A percentile compares a stretch with the other conserved stretches of the same genome.
phyloP scores from a whole-genome alignment of 1,140 invertebrate species.

The Diplogasteroides magnus region DNA sequence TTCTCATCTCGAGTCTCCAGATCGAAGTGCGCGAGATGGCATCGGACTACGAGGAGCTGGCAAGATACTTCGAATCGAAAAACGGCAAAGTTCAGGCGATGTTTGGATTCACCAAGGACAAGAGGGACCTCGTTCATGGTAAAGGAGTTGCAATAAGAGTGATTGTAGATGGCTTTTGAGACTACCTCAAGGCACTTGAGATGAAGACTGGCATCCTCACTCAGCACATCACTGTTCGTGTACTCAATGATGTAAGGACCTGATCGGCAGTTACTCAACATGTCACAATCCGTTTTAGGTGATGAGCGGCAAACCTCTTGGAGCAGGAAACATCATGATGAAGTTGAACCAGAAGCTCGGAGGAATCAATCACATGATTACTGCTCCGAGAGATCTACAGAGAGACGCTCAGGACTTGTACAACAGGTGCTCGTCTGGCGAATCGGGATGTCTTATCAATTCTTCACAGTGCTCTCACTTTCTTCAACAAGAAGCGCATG shows the following conservation, averaged over 20 bases:
- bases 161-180: background rate
- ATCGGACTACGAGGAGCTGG: background rate
- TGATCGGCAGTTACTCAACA: conserved; percentile 12
- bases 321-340: conserved; percentile 16
- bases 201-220: conserved; percentile 14
- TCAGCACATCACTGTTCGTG: conserved; percentile 20
- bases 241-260: conserved; percentile 18
- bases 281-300: conserved; percentile 6
- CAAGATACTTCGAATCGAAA: background rate
- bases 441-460: background rate
- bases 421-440: background rate
- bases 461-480: background rate
- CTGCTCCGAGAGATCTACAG: background rate
- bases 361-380: conserved; percentile 17
- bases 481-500: conserved; percentile 21
- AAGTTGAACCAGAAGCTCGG: conserved; percentile 31
- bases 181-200: conserved; percentile 23
- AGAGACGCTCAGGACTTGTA: background rate
- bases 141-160: background rate
- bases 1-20: too few relatives aligned
- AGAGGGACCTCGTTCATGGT: conserved; percentile 13
- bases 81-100: background rate
- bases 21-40: background rate
- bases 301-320: conserved; percentile 16
- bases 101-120: conserved; percentile 10